Evolutionary conservation across 1,140 invertebrate genomes (phyloP).

Genomic region (Bicyclus anynana): DNA sequence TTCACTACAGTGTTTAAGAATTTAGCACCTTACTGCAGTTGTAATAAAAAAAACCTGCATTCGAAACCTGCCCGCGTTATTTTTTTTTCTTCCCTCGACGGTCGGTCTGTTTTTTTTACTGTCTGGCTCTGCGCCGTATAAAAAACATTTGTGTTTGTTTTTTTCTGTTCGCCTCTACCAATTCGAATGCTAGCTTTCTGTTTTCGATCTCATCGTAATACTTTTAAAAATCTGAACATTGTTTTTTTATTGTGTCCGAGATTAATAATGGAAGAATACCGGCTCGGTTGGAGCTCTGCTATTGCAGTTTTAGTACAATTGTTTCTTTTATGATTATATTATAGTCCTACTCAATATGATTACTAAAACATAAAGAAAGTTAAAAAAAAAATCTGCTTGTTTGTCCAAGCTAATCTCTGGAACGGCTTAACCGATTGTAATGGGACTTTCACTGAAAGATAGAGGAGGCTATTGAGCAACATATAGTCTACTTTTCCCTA

Average conservation of each 20-base stretch:
- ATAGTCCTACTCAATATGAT: too few relatives aligned
- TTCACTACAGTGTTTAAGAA: conserved; percentile 13
- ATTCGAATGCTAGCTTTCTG: conserved; percentile 37
- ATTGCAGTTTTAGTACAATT: too few relatives aligned
- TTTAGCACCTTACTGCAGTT: conserved; percentile 35
- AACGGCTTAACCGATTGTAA: too few relatives aligned
- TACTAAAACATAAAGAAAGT: too few relatives aligned
- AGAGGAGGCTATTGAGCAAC: too few relatives aligned
- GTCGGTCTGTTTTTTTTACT: conserved; percentile 66
- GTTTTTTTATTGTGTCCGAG: conserved; percentile 8
- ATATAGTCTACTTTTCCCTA: too few relatives aligned
- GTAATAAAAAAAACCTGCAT: conserved; percentile 61
- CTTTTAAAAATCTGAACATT: conserved; percentile 4
- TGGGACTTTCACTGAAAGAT: too few relatives aligned
- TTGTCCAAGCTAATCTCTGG: too few relatives aligned
- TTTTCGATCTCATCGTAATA: conserved; percentile 23
- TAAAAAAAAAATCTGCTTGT: too few relatives aligned
- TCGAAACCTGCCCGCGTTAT: conserved; percentile 71
- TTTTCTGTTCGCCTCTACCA: conserved; percentile 43
- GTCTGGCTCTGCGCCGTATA: conserved; percentile 65
- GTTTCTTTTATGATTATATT: too few relatives aligned
- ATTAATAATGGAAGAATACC: background rate
- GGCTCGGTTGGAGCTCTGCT: background rate
- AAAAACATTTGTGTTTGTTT: conserved; percentile 63
- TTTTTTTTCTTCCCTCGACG: conserved; percentile 63